A percentile compares a stretch with the other conserved stretches of the same genome.
Evolutionary conservation across 2,113 vertebrate genomes (phyloP).

Genomic region (Sciurus niger): DNA sequence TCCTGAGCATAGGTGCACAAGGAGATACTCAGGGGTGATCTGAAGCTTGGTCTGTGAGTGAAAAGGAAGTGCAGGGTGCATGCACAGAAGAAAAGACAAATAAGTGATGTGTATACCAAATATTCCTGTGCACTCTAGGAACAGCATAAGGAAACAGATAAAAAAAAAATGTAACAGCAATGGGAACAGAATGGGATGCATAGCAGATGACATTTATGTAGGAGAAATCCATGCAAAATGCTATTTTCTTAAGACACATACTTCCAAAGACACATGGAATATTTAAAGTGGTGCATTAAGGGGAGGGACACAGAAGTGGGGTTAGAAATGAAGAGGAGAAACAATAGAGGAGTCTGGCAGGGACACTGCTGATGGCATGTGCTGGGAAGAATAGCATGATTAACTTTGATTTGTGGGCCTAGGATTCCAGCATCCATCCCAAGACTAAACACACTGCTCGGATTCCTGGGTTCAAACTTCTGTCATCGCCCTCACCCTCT

Average conservation of each 20-base stretch:
- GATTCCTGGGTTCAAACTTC: neutral
- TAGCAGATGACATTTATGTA: neutral
- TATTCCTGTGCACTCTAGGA: neutral
- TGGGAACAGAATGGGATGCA: neutral
- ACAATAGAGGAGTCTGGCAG: neutral
- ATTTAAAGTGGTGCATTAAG: neutral
- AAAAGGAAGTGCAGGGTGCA: neutral
- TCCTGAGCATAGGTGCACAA: neutral
- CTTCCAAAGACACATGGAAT: neutral
- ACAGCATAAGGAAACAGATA: neutral
- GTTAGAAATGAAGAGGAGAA: neutral
- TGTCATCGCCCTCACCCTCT: neutral
- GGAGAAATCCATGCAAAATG: neutral
- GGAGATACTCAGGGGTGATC: neutral
- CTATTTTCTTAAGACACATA: neutral
- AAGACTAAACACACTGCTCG: neutral
- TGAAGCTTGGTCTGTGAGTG: too few species aligned
- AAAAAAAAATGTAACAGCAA: neutral
- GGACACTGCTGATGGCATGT: neutral
- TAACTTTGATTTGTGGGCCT: neutral
- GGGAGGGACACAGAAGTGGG: neutral
- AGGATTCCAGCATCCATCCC: neutral
- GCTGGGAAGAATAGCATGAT: neutral
- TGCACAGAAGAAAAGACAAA: neutral
- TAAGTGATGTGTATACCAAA: neutral